Evolutionary conservation across 2,113 vertebrate genomes (phyloP), one percentile per base, ranked within the genome.

Genomic region (Coptodon rendalli): DNA sequence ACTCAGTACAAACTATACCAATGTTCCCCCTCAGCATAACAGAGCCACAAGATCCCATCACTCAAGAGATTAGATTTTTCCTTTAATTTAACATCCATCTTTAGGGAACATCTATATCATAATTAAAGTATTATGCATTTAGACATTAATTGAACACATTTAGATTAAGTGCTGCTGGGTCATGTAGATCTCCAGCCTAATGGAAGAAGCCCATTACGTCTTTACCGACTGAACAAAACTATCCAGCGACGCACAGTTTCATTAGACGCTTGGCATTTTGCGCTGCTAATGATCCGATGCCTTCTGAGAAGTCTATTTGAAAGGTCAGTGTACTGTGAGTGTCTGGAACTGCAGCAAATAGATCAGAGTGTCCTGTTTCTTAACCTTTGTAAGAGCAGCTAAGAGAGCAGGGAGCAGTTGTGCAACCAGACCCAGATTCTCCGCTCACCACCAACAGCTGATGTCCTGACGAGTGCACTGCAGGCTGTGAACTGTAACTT

Each of bases 341-440:
- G 38, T 87, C 73, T 52, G 53, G 5, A 48, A 52, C 71, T 16
- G 78, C 87, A 92, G 89, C 82, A 78, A 83, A 91, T 80, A 87
- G 79, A 87, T 87, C 86, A 5, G 54, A 80, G 91, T 93, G 90
- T 95, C 94, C 87, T 87, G 71, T 93, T 93, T 31, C 87, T 89
- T 90, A 94, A 95, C 90, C 88, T 94, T 94, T 92, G 89, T 83
- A 59, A 92, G 84, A 78, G 83, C 73, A 81, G 82, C 57, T 85
- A 48, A 76, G 63, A 38, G 63, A 34, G 73, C 48, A 24, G 43
- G 24, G 27, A 81, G 80, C 52, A 53, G 90, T 92, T 85, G 79
- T 63, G 89, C 80, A 88, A 87, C 54, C 84, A 76, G 84, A 86
- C 43, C 76, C 88, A 89, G 82, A 92, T 86, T 89, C 84, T 82